Percentiles rank a stretch among this genome's conserved stretches.
These are phyloP conservation scores for Caenorhabditis sp. DNA, from an alignment of 2,888 invertebrate species.

Conservation along the genomic window DNA sequence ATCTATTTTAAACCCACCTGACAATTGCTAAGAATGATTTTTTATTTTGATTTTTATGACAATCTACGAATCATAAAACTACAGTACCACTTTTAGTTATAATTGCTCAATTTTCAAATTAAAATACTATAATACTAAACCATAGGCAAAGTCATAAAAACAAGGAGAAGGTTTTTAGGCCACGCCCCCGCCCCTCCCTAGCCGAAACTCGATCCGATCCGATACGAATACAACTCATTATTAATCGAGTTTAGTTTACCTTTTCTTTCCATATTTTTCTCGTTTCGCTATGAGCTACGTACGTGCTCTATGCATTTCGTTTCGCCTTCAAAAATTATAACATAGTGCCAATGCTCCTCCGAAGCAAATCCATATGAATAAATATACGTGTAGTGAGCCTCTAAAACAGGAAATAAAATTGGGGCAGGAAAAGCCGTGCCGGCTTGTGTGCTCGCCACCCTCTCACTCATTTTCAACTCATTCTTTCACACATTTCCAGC, in stretches of 20 bases:
- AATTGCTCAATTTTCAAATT: constrained; percentile 14
- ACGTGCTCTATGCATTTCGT: no score
- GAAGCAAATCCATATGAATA: constrained; percentile 45
- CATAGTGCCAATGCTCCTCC: constrained; percentile 15
- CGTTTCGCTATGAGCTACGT: no score
- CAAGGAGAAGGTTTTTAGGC: no score
- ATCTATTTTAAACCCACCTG: neutral
- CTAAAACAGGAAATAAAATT: constrained; percentile 60
- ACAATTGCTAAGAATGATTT: no score
- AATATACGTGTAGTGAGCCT: constrained; percentile 28
- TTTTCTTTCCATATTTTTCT: constrained; percentile 6
- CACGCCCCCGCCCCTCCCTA: constrained; percentile 1
- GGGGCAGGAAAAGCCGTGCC: constrained; percentile 16
- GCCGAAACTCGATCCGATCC: constrained; percentile 25
- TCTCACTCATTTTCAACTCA: neutral
- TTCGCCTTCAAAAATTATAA: constrained; percentile 1
- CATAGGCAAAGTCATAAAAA: no score
- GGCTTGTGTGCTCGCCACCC: no score
- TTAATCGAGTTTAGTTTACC: constrained; percentile 27
- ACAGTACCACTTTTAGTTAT: neutral
- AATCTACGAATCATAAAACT: neutral
- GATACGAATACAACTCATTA: constrained; percentile 8
- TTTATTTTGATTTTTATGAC: neutral
- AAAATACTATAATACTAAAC: neutral
- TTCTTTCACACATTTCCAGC: no score